Base-by-base conservation (phyloP, 2,888 invertebrate species). In the Megalurothrips usitatus region DNA sequence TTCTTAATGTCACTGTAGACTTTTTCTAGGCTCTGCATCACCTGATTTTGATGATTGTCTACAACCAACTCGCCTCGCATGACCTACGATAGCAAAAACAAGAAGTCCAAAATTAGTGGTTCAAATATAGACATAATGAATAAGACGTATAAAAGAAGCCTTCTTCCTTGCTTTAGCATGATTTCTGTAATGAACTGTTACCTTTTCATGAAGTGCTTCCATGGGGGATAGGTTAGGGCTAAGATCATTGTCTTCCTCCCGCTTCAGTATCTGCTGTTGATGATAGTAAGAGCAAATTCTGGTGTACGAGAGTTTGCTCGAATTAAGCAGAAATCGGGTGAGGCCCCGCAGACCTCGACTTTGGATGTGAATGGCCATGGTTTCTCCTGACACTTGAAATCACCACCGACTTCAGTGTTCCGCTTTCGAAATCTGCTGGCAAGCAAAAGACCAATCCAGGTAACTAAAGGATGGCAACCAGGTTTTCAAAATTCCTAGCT, bases 31-130 rank as follows among this genome's bases (percentile, higher is more conserved):
- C 90, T 89, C 83, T 91, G 87, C 48, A 93, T 91, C 19, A 97
- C 91, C 85, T 88, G 89, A 83, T 90, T 88, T 86, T 98, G 97
- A 85, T 93, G 91, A 28, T 90, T 87, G 88, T 97, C 97, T 23
- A 83, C 23, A 19, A 26, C 28, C 9, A 81, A 26, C 28, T 81
- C 81, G 12, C 68, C 68, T 26, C 68, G 68, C 68, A 75, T 75
- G 68, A 75, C 68, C 68, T 75, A 26, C 11, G 19, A n/a, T n/a
- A n/a, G n/a, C n/a, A 23, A 23, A 68, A 68, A 75, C 12, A 75
- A 26, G 26, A 23, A 23, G 68, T n/a, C 2, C 10, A 52, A 52
- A 52, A 10, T 19, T 19, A 10, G 0, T 19, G 6, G 17, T 58
- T 8, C 58, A 10, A 58, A 1, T 19, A 58, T 52, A 14, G n/a